Conservation (phyloP, 2,888 invertebrate species). For the Macrosiphum euphorbiae region DNA sequence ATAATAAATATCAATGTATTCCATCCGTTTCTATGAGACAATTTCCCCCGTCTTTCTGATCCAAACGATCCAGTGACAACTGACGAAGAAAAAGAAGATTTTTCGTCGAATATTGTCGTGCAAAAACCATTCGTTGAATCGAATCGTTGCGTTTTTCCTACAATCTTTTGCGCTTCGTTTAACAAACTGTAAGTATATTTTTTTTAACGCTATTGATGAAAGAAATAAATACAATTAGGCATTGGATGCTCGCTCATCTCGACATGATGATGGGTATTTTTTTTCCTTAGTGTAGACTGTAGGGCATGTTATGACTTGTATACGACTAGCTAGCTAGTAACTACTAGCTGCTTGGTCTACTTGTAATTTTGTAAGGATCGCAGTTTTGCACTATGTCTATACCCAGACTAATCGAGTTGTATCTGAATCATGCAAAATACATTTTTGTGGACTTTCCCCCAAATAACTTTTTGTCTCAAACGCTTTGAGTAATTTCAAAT, state of each 20-base stretch:
- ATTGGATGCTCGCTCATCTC: not conserved
- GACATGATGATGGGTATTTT: not conserved
- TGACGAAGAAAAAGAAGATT: not conserved
- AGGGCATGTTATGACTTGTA: not conserved
- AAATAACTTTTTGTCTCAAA: not conserved
- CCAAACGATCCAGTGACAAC: not conserved
- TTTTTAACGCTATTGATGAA: not conserved
- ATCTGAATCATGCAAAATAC: not conserved
- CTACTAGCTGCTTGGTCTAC: not conserved
- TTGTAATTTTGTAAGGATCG: not conserved
- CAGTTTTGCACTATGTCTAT: not conserved
- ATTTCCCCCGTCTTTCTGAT: conserved; percentile 47
- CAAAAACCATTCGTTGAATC: not conserved
- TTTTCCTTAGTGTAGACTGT: not conserved
- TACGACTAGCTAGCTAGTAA: not conserved
- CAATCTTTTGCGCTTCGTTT: not conserved
- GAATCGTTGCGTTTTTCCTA: not conserved
- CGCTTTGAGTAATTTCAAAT: not conserved
- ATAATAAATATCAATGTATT: not conserved
- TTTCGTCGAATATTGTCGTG: not conserved
- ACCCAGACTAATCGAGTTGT: not conserved
- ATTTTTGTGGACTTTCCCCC: not conserved
- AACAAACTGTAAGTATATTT: not conserved
- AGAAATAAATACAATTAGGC: not conserved
- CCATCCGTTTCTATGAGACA: not conserved